Base-by-base conservation (phyloP, 2,113 vertebrate species). In the Motacilla tschutschensis region DNA sequence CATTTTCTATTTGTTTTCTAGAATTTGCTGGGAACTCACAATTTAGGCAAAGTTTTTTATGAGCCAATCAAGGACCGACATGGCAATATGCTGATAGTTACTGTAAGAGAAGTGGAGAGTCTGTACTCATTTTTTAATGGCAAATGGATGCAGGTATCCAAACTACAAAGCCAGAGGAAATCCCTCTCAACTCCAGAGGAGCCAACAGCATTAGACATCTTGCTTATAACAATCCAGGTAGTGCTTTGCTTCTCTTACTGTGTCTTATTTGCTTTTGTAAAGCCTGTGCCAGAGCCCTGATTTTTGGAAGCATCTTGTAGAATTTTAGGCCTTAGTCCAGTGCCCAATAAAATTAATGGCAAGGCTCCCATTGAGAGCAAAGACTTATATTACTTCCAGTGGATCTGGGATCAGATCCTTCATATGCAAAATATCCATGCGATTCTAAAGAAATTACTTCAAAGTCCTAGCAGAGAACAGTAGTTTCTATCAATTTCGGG, bases 151-250 rank as follows among this genome's bases (percentile, higher is more conserved):
- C 98, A 98, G 91, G 97, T 99, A 91, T 98, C 98, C 95, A 99
- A 99, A 83, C 97, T 99, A 80, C 99, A 99, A 97, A 99, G 98
- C 93, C 99, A 99, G 96, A 98, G 98, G 94, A 99, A 99, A 96
- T 98, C 98, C n/a, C 96, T 99, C 73, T 99, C 99, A 90, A 99
- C 98, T 19, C 99, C 99, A 0, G 99, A 99, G 95, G 99, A 99
- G 91, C 99, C 99, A 59, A 99, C 99, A 43, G 98, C 99, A 18
- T 97, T 99, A 88, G 99, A 99, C 94, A 97, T 99, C 92, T 98
- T 99, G 93, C 96, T 99, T 92, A 99, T 99, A 96, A 99, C 99
- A 81, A 98, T 99, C 75, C 99, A 99, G 98, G 99, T 99, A 97
- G 87, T 38, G 57, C 58, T 80, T 89, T 89, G 54, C 91, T 91